Conservation (phyloP, 2,113 vertebrate genomes). For the Peromyscus leucopus region DNA sequence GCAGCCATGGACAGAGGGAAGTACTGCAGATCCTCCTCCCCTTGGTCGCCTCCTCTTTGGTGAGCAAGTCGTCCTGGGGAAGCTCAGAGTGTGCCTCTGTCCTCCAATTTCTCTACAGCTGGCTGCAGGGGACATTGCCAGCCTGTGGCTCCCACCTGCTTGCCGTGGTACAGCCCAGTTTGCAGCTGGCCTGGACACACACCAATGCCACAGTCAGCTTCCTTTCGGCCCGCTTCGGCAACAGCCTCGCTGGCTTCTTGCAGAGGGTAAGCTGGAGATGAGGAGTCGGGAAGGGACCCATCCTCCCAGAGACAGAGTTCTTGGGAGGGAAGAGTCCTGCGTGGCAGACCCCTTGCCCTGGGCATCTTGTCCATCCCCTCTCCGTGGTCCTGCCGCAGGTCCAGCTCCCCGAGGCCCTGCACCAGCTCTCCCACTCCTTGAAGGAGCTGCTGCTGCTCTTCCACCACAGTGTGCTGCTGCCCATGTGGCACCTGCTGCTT, state of each 20-base stretch:
- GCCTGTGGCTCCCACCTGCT: slow-evolving; percentile 87
- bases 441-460: slow-evolving; percentile 91
- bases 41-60: background rate
- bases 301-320: background rate
- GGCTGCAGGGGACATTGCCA: slow-evolving; percentile 90
- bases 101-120: slow-evolving; percentile 84
- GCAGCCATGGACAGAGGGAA: background rate
- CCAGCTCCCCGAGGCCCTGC: slow-evolving; percentile 90
- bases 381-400: slow-evolving; percentile 82
- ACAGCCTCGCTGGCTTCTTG: slow-evolving; percentile 84
- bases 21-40: background rate
- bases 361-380: background rate
- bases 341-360: background rate
- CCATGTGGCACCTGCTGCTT: slow-evolving; percentile 85
- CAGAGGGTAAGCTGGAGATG: slow-evolving; percentile 89
- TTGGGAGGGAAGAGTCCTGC: fast-evolving
- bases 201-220: slow-evolving; percentile 74
- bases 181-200: slow-evolving; percentile 87
- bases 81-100: background rate
- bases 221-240: slow-evolving; percentile 85
- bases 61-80: fast-evolving
- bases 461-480: slow-evolving; percentile 89
- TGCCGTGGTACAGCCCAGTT: slow-evolving; percentile 83
- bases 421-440: slow-evolving; percentile 86
- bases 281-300: background rate